phyloP scores from a whole-genome alignment of 2,888 invertebrate species.

The Apamea monoglypha region DNA sequence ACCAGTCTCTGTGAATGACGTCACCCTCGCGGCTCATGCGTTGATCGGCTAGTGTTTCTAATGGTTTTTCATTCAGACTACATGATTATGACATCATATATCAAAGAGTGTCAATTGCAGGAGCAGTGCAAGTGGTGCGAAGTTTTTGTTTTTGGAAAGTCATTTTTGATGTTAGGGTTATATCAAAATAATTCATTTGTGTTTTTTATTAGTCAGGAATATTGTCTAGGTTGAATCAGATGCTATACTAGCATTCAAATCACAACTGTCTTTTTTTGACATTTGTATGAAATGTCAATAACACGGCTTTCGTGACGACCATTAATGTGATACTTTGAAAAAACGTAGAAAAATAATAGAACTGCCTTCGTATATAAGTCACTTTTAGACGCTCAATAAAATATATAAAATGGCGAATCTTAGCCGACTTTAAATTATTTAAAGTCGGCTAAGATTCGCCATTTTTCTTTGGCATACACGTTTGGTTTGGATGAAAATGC shows the following conservation, averaged over 20 bases:
- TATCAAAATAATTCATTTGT: background rate
- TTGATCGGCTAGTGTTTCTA: constrained; percentile 49
- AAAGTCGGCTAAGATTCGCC: too few relatives aligned
- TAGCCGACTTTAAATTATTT: too few relatives aligned
- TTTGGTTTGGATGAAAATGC: too few relatives aligned
- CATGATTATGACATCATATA: constrained; percentile 50
- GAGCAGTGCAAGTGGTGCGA: constrained; percentile 26
- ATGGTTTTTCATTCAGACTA: constrained; percentile 63
- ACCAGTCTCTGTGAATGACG: constrained; percentile 63
- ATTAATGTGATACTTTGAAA: too few relatives aligned
- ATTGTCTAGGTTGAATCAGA: background rate
- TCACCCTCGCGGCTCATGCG: constrained; percentile 38
- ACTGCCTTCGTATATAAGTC: too few relatives aligned
- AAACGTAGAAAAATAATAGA: too few relatives aligned
- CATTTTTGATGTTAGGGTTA: constrained; percentile 4
- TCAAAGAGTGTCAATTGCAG: constrained; percentile 62
- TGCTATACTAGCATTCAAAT: background rate
- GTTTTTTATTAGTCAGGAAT: background rate
- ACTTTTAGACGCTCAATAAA: too few relatives aligned
- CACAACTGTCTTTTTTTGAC: background rate
- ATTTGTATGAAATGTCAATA: background rate
- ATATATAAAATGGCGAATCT: too few relatives aligned
- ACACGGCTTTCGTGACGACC: background rate
- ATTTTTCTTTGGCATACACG: too few relatives aligned
- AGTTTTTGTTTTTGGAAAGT: constrained; percentile 3